phyloP scores from a whole-genome alignment of 2,797 vertebrate species.

The Propithecus perrieri region DNA sequence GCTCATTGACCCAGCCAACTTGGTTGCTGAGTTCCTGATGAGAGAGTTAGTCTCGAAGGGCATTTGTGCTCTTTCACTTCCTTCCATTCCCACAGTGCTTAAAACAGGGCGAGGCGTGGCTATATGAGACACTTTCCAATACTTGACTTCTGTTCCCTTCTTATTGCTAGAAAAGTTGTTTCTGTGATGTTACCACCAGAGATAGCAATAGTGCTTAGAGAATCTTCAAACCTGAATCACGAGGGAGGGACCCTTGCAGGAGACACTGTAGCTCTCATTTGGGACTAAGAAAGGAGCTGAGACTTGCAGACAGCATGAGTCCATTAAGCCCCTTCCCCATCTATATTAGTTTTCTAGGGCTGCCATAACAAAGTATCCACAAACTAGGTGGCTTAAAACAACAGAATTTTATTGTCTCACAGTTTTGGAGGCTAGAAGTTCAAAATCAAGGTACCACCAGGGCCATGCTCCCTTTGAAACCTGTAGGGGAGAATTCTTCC shows the following conservation, averaged over 20 bases:
- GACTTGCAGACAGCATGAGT: background rate
- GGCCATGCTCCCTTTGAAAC: background rate
- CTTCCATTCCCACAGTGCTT: conserved; percentile 6
- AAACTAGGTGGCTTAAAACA: background rate
- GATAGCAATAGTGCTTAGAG: background rate
- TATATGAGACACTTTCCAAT: background rate
- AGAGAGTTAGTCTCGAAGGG: background rate
- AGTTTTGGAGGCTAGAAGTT: background rate
- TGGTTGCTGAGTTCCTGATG: background rate
- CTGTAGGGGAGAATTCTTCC: background rate
- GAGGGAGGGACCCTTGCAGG: background rate
- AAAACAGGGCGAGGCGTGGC: background rate
- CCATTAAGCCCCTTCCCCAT: background rate
- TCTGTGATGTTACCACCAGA: conserved; percentile 12
- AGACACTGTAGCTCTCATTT: background rate
- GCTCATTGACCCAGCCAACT: background rate
- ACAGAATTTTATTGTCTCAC: background rate
- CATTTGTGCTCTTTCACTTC: conserved; percentile 28
- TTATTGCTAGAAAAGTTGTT: conserved; percentile 15
- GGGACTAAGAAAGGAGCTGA: background rate
- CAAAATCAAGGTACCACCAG: background rate
- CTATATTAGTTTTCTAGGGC: background rate
- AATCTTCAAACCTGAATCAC: background rate
- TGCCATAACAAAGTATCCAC: background rate
- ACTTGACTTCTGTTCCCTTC: background rate